Percentiles rank a stretch among this genome's conserved stretches.
Evolutionary conservation across 2,113 vertebrate genomes (phyloP).

Genomic region (Petromus typicus): DNA sequence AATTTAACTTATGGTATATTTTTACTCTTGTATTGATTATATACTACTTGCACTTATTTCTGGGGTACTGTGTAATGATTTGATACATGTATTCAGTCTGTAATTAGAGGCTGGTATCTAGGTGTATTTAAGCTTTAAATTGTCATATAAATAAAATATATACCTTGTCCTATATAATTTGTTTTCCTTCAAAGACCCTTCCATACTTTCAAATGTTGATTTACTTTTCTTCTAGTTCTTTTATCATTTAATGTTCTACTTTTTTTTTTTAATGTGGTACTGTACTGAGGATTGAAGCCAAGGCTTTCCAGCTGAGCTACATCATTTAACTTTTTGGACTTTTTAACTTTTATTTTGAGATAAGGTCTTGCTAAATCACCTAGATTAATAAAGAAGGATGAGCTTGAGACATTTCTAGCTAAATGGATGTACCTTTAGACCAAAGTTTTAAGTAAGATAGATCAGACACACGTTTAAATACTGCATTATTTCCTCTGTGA

Average conservation of each 20-base stretch:
- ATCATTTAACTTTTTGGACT: neutral
- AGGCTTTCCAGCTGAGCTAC: neutral
- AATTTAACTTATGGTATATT: neutral
- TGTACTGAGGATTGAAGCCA: neutral
- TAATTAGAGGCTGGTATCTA: neutral
- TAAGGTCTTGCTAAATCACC: neutral
- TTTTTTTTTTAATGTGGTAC: neutral
- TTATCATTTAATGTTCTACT: neutral
- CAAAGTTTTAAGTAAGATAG: too few relatives aligned
- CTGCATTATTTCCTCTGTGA: too few relatives aligned
- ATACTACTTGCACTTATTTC: neutral
- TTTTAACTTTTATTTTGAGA: neutral
- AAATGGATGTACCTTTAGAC: too few relatives aligned
- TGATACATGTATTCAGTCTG: neutral
- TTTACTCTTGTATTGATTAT: neutral
- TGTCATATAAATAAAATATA: neutral
- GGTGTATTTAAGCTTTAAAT: neutral
- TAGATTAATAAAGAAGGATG: neutral
- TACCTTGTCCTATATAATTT: neutral
- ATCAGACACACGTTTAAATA: too few relatives aligned
- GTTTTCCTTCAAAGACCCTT: neutral
- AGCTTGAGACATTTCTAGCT: too few relatives aligned
- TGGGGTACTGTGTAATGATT: neutral
- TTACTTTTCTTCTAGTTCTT: slow-evolving; percentile 31
- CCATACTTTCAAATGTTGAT: neutral